Evolutionary conservation across 1,140 invertebrate species (phyloP).

Genomic region (Mercenaria mercenaria): DNA sequence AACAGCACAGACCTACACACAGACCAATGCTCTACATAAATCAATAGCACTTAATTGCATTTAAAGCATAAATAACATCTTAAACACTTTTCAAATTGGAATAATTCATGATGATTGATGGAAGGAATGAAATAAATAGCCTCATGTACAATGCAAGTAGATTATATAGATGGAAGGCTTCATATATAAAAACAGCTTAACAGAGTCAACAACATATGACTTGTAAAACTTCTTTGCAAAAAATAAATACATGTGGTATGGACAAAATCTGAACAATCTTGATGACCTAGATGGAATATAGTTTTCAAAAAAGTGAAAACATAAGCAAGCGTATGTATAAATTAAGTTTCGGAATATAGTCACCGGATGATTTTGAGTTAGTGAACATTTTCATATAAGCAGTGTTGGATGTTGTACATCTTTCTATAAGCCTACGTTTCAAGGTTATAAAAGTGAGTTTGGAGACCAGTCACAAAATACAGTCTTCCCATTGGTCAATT

Average conservation of each 20-base stretch:
- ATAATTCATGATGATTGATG: slow-evolving; percentile 9
- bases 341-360: not conserved
- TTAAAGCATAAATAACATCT: not conserved
- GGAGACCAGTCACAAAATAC: no score
- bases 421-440: no score
- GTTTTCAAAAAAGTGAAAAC: not conserved
- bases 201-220: not conserved
- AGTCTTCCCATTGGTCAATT: no score
- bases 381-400: no score
- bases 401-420: no score
- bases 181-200: not conserved
- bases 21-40: no score
- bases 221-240: not conserved
- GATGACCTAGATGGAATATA: not conserved
- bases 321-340: not conserved
- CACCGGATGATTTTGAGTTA: slow-evolving; percentile 20
- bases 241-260: not conserved
- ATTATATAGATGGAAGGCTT: not conserved
- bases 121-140: slow-evolving; percentile 40
- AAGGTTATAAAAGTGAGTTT: no score
- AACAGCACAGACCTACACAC: no score
- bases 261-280: not conserved
- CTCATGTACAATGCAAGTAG: slow-evolving; percentile 6
- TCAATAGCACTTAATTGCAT: slow-evolving; percentile 20
- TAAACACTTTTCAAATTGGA: slow-evolving; percentile 10